Conservation (phyloP, 1,140 invertebrate genomes). For the Platorchestia sp. region DNA sequence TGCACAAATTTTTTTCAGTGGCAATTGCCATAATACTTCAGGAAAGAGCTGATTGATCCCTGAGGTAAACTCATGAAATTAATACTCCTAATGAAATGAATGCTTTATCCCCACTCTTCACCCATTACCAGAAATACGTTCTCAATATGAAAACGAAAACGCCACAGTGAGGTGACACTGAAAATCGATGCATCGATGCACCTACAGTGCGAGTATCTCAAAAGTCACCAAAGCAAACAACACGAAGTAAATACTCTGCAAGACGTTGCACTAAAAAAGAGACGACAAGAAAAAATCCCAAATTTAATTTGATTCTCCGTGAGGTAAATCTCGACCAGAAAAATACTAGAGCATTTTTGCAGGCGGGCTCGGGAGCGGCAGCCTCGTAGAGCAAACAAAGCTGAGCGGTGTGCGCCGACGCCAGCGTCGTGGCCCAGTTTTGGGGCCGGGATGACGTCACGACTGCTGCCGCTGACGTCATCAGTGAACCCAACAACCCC, state of each 20-base stretch:
- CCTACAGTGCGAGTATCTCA: no score
- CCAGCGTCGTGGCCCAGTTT: conserved; percentile 9
- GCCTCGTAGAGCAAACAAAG: neutral
- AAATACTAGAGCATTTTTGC: conserved; percentile 8
- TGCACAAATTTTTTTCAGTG: no score
- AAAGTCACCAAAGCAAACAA: neutral
- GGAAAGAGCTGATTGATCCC: no score
- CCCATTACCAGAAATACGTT: no score
- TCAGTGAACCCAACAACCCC: conserved; percentile 22
- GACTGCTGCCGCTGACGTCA: conserved; percentile 13
- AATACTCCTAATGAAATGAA: no score
- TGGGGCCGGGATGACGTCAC: conserved; percentile 21
- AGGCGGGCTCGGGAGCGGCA: neutral
- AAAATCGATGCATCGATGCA: neutral
- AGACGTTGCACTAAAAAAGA: neutral
- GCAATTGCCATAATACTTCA: no score
- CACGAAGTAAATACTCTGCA: neutral
- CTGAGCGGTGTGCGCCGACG: neutral
- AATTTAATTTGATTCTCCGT: neutral
- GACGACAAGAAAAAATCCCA: neutral
- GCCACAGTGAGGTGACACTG: neutral
- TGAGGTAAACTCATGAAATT: no score
- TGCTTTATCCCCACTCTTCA: no score
- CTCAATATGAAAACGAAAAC: no score
- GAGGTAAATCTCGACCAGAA: neutral